Conservation (phyloP, 2,888 invertebrate species). For the Ormia ochracea region DNA sequence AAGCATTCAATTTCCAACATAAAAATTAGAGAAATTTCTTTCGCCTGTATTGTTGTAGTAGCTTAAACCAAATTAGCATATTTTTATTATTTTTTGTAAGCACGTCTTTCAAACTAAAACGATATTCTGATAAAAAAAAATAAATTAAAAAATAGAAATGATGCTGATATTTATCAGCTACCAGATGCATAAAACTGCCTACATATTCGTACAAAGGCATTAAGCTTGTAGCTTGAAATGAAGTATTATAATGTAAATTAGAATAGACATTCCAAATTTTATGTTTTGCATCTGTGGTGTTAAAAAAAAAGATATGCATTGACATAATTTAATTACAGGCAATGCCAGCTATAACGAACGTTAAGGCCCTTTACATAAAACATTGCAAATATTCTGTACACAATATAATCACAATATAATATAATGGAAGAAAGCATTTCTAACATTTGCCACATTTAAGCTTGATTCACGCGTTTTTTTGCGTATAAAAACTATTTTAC, state of each 20-base stretch:
- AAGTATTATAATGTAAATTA: neutral
- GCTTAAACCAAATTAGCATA: neutral
- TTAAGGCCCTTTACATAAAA: too few species aligned
- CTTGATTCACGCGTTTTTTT: too few species aligned
- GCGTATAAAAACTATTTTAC: too few species aligned
- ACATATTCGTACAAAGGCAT: neutral
- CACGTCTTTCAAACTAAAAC: neutral
- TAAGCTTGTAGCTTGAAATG: neutral
- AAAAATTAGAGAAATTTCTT: slow-evolving; percentile 28
- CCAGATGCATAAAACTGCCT: neutral
- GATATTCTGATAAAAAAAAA: neutral
- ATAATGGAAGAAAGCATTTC: too few species aligned
- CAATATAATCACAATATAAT: too few species aligned
- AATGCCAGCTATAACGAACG: too few species aligned
- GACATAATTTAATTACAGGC: too few species aligned
- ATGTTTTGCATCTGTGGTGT: too few species aligned
- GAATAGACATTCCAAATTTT: too few species aligned
- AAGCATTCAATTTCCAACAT: slow-evolving; percentile 1
- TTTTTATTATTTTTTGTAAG: neutral
- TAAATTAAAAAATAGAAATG: slow-evolving; percentile 1
- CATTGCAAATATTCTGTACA: too few species aligned
- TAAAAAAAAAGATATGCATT: too few species aligned
- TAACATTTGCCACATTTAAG: too few species aligned
- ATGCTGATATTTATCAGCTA: slow-evolving; percentile 18
- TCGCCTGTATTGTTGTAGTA: neutral